Base-by-base conservation (phyloP, 2,113 vertebrate genomes). In the Acanthisitta chloris region DNA sequence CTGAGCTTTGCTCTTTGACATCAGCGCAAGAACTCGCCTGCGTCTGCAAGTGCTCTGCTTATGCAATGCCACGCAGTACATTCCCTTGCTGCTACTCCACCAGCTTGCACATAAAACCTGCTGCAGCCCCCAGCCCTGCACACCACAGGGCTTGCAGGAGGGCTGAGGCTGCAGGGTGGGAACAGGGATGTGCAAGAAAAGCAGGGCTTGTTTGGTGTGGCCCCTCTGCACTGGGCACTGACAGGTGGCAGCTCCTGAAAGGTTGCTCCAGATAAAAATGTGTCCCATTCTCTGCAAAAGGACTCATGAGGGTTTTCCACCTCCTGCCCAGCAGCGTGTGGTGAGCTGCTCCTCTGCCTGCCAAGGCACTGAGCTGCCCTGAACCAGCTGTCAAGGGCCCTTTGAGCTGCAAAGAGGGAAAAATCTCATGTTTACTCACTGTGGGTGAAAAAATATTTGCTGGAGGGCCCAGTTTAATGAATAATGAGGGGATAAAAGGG, bases 1-100 rank as follows among this genome's bases (percentile, higher is more conserved):
- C 88, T 94, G 93, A 95, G 94, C 90, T 92, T 80, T 90, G 93
- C 81, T 92, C 90, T 70, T 95, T 94, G 92, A 96, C 95, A 96
- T 88, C 81, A 96, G 74, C 14, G 2, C 85, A 33, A 70, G 90
- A 93, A 88, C 88, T 74, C 21, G 76, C 88, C 94, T 40, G 66
- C 14, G 26, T 91, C 92, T 93, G 96, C 93, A 88, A 84, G 88
- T 52, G 10, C 88, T 59, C 36, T 1, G 72, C 94, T 96, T 86
- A 92, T 74, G 95, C 96, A 96, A 74, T 78, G 90, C 67, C 45
- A 6, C 85, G n/a, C 10, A 90, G 86, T 2, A 14, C 71, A 61
- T 76, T 77, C 67, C 66, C 85, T 38, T 3, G 25, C 87, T 64
- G 66, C 92, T 64, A 4, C 85, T 93, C 43, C 91, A 67, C 12